Evolutionary conservation across 2,113 vertebrate species (phyloP).

Genomic region (Hystrix brachyura): DNA sequence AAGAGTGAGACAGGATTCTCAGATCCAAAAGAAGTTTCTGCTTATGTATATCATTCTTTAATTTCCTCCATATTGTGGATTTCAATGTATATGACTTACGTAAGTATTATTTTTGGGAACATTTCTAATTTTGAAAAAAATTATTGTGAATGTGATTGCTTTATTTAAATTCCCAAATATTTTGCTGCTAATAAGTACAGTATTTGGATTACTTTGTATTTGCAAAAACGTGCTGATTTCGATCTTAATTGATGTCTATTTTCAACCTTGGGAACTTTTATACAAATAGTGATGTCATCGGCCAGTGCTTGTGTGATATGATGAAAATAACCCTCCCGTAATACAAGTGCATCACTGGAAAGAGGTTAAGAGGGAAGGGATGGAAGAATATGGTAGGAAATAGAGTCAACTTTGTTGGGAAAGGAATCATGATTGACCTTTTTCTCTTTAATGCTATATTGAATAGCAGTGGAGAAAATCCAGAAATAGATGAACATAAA

Average conservation of each 20-base stretch:
- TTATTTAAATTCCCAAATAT: not conserved
- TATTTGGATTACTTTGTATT: constrained; percentile 15
- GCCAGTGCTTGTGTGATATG: not conserved
- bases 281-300: not conserved
- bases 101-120: not conserved
- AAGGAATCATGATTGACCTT: not conserved
- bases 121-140: not conserved
- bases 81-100: not conserved
- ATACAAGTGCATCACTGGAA: not conserved
- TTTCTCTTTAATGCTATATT: constrained; percentile 51
- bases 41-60: not conserved
- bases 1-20: not conserved
- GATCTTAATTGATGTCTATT: not conserved
- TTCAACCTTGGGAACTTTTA: not conserved
- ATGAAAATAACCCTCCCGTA: not conserved
- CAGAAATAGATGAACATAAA: not conserved
- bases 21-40: not conserved
- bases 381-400: not conserved
- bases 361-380: not conserved
- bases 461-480: not conserved
- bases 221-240: not conserved
- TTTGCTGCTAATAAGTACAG: not conserved
- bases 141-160: not conserved
- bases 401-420: not conserved
- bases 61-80: not conserved